phyloP scores from a whole-genome alignment of 2,888 invertebrate genomes.

The Latheticus oryzae region DNA sequence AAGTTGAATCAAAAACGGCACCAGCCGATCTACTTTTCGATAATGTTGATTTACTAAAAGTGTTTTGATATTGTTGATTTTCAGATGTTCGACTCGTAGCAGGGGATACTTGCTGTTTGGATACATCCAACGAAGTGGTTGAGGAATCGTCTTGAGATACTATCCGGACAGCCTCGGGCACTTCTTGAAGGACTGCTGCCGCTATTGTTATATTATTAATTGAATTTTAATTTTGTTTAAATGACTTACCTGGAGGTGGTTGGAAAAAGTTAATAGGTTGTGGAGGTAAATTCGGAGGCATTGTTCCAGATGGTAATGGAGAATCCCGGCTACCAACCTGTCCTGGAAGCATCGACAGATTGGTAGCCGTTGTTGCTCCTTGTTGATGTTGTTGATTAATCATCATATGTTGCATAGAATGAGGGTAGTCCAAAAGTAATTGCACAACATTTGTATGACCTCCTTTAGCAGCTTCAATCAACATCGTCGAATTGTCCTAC shows the following conservation, averaged over 20 bases:
- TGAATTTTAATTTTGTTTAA: slow-evolving; percentile 16
- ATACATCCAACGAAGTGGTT: slow-evolving; percentile 54
- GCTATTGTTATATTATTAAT: not conserved
- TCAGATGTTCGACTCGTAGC: slow-evolving; percentile 50
- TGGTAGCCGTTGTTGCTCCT: slow-evolving; percentile 59
- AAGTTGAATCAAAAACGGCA: slow-evolving; percentile 66
- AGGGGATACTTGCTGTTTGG: slow-evolving; percentile 58
- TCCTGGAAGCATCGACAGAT: slow-evolving; percentile 62
- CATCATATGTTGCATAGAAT: slow-evolving; percentile 85
- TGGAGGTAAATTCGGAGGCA: slow-evolving; percentile 60
- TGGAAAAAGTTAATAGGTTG: slow-evolving; percentile 63
- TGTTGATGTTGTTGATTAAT: slow-evolving; percentile 66
- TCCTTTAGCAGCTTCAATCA: slow-evolving; percentile 98
- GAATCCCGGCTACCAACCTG: slow-evolving; percentile 61
- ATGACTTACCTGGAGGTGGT: slow-evolving; percentile 58
- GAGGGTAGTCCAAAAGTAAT: slow-evolving; percentile 93
- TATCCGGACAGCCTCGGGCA: slow-evolving; percentile 71
- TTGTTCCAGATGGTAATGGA: slow-evolving; percentile 57
- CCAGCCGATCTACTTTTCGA: slow-evolving; percentile 69
- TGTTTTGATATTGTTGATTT: slow-evolving; percentile 27
- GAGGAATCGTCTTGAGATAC: slow-evolving; percentile 67
- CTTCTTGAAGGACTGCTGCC: slow-evolving; percentile 68
- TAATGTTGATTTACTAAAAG: slow-evolving; percentile 65
- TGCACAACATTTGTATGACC: slow-evolving; percentile 97
- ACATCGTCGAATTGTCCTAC: slow-evolving; percentile 96